Conservation (phyloP, 1,140 invertebrate species). For the Megalopta genalis region DNA sequence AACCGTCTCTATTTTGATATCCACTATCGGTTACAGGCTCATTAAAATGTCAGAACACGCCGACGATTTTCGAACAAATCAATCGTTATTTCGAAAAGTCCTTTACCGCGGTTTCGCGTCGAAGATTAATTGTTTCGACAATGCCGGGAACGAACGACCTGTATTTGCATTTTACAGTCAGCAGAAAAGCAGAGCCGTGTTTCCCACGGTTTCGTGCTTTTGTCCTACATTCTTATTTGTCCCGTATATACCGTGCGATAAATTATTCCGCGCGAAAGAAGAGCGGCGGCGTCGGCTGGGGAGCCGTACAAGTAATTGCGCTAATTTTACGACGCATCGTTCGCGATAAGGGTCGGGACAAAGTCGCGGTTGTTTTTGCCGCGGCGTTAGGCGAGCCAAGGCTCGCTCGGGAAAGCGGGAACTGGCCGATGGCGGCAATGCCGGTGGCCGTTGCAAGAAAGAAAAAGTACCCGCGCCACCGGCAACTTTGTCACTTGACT, state of each 20-base stretch:
- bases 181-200: no score
- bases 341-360: conserved; percentile 29
- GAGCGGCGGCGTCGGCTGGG: background rate
- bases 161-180: no score
- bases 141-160: no score
- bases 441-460: background rate
- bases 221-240: conserved; percentile 12
- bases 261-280: conserved; percentile 26
- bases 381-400: background rate
- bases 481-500: conserved; percentile 18
- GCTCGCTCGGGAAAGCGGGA: no score
- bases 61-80: no score
- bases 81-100: no score
- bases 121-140: no score
- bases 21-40: no score
- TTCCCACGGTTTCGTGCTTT: background rate
- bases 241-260: conserved; percentile 47
- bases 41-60: no score
- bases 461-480: background rate
- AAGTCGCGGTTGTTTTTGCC: conserved; percentile 31
- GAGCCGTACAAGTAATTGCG: conserved; percentile 38
- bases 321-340: conserved; percentile 43
- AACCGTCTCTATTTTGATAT: no score
- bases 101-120: no score
- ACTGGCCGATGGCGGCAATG: background rate